phyloP scores from a whole-genome alignment of 2,113 vertebrate species.

The Paracanthobrama guichenoti region DNA sequence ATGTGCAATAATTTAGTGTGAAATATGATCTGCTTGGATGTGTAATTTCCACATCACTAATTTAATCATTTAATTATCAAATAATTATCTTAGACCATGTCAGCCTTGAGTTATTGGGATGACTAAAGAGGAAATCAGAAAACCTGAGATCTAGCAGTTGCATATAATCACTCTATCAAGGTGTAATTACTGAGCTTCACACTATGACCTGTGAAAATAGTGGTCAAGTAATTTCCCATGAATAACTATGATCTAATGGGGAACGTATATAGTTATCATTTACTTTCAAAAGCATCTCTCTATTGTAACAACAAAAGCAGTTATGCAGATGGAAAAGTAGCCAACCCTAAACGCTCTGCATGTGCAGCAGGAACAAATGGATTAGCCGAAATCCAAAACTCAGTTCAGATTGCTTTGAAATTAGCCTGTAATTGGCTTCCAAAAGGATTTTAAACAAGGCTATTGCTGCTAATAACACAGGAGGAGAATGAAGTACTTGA shows the following conservation, averaged over 20 bases:
- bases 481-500: background rate
- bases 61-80: constrained; percentile 67
- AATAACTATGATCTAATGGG: constrained; percentile 70
- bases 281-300: constrained; percentile 36
- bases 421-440: background rate
- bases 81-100: constrained; percentile 35
- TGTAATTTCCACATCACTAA: constrained; percentile 57
- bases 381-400: background rate
- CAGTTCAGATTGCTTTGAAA: background rate
- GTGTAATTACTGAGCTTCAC: constrained; percentile 60
- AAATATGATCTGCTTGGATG: constrained; percentile 28
- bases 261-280: constrained; percentile 54
- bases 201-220: constrained; percentile 63
- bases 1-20: constrained; percentile 34
- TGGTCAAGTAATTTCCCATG: constrained; percentile 73
- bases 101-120: background rate
- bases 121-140: constrained; percentile 67
- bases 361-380: background rate
- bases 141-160: constrained; percentile 45
- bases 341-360: background rate
- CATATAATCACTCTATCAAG: constrained; percentile 67
- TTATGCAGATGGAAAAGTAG: background rate
- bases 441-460: background rate
- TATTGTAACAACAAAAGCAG: background rate
- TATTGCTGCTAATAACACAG: background rate